These are phyloP conservation scores for Pseudococcus longispinus DNA, from an alignment of 2,888 invertebrate genomes.

Conservation along the genomic window DNA sequence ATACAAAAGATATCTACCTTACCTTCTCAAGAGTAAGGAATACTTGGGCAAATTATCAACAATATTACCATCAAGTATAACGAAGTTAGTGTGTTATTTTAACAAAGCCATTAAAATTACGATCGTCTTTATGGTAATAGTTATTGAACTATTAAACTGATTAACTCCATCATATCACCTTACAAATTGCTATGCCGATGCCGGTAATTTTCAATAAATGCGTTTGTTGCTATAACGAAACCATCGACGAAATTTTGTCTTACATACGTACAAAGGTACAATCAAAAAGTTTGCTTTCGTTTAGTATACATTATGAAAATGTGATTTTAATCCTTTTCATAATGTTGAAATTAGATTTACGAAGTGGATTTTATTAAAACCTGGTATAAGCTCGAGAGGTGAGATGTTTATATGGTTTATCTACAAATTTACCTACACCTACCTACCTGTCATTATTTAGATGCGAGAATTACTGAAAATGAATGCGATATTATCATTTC, in stretches of 20 bases:
- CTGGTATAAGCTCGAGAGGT: neutral
- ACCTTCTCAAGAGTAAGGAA: conserved; percentile 18
- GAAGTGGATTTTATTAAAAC: neutral
- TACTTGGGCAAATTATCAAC: conserved; percentile 40
- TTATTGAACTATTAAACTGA: conserved; percentile 40
- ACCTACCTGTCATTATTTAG: too few relatives aligned
- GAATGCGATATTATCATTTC: too few relatives aligned
- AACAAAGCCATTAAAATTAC: conserved; percentile 44
- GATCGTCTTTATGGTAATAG: conserved; percentile 43
- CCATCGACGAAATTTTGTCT: neutral
- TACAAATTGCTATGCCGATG: neutral
- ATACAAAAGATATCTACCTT: neutral
- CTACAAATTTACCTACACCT: neutral
- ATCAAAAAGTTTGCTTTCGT: conserved; percentile 24
- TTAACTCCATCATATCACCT: conserved; percentile 41
- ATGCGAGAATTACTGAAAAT: too few relatives aligned
- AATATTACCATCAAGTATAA: conserved; percentile 29
- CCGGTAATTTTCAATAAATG: conserved; percentile 25
- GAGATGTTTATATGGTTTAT: neutral
- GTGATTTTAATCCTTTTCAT: neutral
- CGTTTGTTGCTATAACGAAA: neutral
- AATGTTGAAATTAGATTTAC: neutral
- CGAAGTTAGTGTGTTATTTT: conserved; percentile 44
- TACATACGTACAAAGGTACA: neutral
- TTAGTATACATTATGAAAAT: neutral